These are phyloP conservation scores for Vidua macroura DNA, from an alignment of 2,113 vertebrate species.

Conservation along the genomic window DNA sequence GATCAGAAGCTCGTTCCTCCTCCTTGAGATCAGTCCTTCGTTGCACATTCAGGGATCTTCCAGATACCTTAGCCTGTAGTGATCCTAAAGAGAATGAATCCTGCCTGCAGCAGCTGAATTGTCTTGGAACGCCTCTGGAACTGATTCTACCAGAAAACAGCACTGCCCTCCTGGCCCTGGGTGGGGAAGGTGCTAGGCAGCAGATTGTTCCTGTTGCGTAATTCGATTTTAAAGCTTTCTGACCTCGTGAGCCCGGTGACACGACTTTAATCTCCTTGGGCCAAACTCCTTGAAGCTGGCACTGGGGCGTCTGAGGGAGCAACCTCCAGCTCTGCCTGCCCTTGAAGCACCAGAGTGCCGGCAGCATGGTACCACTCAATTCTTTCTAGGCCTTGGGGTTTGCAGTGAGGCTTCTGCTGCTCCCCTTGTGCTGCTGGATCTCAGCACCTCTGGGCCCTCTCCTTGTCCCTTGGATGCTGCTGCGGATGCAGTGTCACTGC, in stretches of 20 bases:
- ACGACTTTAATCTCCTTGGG: background rate
- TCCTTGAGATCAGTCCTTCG: background rate
- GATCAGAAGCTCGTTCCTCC: background rate
- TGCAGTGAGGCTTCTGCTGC: background rate
- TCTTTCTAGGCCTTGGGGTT: background rate
- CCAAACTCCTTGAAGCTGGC: background rate
- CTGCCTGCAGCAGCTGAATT: background rate
- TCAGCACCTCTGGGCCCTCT: background rate
- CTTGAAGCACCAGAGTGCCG: accelerated
- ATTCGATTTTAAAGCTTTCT: background rate
- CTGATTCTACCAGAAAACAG: background rate
- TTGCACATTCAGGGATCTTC: conserved; percentile 16
- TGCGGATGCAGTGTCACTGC: background rate
- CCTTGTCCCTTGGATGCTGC: background rate
- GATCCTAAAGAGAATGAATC: background rate
- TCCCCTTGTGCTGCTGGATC: accelerated
- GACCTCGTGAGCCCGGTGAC: background rate
- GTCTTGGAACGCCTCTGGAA: background rate
- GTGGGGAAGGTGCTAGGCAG: background rate
- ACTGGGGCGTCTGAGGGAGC: accelerated
- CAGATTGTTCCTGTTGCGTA: background rate
- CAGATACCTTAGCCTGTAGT: background rate
- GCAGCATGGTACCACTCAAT: accelerated
- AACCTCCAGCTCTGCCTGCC: background rate
- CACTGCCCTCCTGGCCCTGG: background rate